A percentile compares a stretch with the other conserved stretches of the same genome.
phyloP scores from a whole-genome alignment of 2,888 invertebrate genomes.

The Spisula subtruncata region DNA sequence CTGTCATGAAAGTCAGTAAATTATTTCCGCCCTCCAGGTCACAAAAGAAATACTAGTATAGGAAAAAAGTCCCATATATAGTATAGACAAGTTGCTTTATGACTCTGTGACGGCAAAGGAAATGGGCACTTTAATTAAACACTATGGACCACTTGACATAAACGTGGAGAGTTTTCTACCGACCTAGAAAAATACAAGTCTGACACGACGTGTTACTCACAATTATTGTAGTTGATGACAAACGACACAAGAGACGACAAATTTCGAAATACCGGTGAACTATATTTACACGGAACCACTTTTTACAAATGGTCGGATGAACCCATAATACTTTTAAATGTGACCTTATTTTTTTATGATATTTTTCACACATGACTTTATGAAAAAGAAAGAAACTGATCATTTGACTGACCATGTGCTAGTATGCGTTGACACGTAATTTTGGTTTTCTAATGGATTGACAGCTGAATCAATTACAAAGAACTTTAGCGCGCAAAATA shows the following conservation, averaged over 20 bases:
- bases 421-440: too few relatives aligned
- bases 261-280: neutral
- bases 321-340: too few relatives aligned
- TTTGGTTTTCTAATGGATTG: too few relatives aligned
- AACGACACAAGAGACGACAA: neutral
- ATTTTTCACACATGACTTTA: too few relatives aligned
- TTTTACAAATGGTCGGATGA: too few relatives aligned
- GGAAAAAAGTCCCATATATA: constrained; percentile 1
- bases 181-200: constrained; percentile 2
- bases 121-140: constrained; percentile 13
- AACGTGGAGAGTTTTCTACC: neutral
- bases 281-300: too few relatives aligned
- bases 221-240: neutral
- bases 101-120: neutral
- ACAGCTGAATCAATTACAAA: too few relatives aligned
- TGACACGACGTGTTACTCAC: neutral
- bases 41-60: neutral
- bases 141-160: constrained; percentile 7
- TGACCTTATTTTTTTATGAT: too few relatives aligned
- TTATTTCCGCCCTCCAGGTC: neutral
- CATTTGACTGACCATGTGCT: too few relatives aligned
- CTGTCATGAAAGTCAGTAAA: neutral
- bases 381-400: too few relatives aligned
- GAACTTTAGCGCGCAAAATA: too few relatives aligned
- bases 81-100: neutral